Conservation (phyloP, 2,797 vertebrate species). For the Malurus leucopterus region DNA sequence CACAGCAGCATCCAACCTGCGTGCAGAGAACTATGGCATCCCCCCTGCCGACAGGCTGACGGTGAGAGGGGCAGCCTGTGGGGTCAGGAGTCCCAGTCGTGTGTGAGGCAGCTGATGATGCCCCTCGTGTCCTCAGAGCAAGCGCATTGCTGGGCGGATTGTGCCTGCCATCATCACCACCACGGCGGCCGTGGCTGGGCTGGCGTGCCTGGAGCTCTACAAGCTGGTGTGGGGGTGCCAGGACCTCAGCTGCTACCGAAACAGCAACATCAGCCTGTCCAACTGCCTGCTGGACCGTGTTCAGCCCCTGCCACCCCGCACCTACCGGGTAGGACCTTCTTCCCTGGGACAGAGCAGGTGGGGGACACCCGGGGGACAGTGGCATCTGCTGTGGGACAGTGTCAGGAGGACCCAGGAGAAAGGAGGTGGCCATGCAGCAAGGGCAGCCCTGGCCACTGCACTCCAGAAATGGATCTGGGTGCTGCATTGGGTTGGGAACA, state of each 20-base stretch:
- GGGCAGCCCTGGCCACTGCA: background rate
- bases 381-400: background rate
- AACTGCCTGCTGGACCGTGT: conserved; percentile 55
- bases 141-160: conserved; percentile 80
- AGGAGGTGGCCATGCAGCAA: background rate
- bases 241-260: conserved; percentile 71
- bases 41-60: conserved; percentile 59
- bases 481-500: background rate
- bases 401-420: background rate
- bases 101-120: fast-evolving
- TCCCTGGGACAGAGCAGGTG: fast-evolving
- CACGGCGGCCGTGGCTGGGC: conserved; percentile 81
- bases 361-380: background rate
- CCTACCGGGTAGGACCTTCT: conserved; percentile 75
- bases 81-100: background rate
- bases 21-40: conserved; percentile 87
- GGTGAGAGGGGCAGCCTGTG: conserved; percentile 35
- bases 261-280: conserved; percentile 72
- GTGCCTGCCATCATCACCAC: conserved; percentile 88
- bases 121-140: conserved; percentile 73
- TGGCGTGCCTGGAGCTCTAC: conserved; percentile 86
- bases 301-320: conserved; percentile 38
- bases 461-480: background rate
- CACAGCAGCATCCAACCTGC: conserved; percentile 80
- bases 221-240: conserved; percentile 78